Base-by-base conservation (phyloP, 2,888 invertebrate genomes). In the Abrostola triplasia region DNA sequence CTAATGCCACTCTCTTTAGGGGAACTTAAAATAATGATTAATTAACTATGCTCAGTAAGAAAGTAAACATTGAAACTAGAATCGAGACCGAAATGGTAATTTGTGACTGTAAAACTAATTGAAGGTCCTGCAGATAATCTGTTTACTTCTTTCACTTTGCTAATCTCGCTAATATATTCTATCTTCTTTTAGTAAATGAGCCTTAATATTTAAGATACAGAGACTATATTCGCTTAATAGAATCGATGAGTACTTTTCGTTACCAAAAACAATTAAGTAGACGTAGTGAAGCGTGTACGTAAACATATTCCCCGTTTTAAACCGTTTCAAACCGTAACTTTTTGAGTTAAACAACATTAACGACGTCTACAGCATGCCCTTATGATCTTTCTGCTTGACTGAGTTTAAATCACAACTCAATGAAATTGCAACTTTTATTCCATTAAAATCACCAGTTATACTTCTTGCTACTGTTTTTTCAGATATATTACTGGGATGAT, bases 401-500 rank as follows among this genome's bases (percentile, higher is more conserved):
- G 44, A 13, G 0, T 47, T 24, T 24, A 47, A 47, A 47, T 24
- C 44, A 47, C 24, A 24, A 1, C 13, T 41, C n/a, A 13, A 44
- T 44, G 44, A 44, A 44, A 44, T 44, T 12, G 44, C 44, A 47
- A 47, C 9, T 47, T 44, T 47, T 47, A n/a, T 9, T 24, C 41
- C 6, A 11, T 35, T 6, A 41, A 35, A 41, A 36, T n/a, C 24
- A 37, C n/a, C 9, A 13, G 44, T 38, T 40, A 47, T 62, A 53
- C 48, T 59, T 59, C 53, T 41, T 50, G 24, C 54, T 44, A 41
- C 40, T 0, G 37, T 54, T 48, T 64, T 87, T 89, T 49, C 88
- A 96, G 95, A 92, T 96, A 73, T 92, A 89, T 71, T 95, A 95
- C 80, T 94, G 95, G 93, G 92, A 94, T 68, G 95, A 95, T 80